Conservation (phyloP, 2,888 invertebrate species). For the Clistopyga incitator region DNA sequence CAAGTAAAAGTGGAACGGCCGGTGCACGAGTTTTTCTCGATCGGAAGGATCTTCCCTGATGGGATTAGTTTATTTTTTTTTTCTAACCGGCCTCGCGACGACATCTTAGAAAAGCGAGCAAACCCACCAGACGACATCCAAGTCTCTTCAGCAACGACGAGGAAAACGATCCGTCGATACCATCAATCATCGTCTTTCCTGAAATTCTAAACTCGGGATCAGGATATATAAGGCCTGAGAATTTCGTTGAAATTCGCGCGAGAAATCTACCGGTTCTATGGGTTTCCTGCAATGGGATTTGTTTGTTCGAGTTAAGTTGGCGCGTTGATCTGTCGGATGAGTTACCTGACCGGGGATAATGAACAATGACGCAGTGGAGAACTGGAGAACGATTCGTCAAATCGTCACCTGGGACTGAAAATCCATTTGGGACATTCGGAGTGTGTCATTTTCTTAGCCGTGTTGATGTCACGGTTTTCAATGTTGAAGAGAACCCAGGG, state of each 20-base stretch:
- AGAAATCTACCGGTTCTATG: background rate
- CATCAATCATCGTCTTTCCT: slow-evolving; percentile 4
- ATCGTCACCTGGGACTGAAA: background rate
- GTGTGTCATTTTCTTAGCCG: background rate
- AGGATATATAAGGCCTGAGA: background rate
- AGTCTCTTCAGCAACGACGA: background rate
- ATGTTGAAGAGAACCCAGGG: background rate
- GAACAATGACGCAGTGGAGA: background rate
- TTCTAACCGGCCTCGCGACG: background rate
- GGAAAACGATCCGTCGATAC: background rate
- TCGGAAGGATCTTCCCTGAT: slow-evolving; percentile 52
- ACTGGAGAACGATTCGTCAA: background rate
- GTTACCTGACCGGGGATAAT: background rate
- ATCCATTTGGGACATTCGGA: background rate
- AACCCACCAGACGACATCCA: background rate
- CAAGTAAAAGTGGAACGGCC: slow-evolving; percentile 73
- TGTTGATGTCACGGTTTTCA: background rate
- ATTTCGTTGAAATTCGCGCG: background rate
- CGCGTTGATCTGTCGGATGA: background rate
- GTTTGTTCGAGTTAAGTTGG: background rate
- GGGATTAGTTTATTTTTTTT: slow-evolving; percentile 15
- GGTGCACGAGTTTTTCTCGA: slow-evolving; percentile 32
- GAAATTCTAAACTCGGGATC: background rate
- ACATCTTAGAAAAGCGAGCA: slow-evolving; percentile 13
- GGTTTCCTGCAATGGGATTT: background rate